phyloP scores from a whole-genome alignment of 2,888 invertebrate species.

The Melanostoma mellinum region DNA sequence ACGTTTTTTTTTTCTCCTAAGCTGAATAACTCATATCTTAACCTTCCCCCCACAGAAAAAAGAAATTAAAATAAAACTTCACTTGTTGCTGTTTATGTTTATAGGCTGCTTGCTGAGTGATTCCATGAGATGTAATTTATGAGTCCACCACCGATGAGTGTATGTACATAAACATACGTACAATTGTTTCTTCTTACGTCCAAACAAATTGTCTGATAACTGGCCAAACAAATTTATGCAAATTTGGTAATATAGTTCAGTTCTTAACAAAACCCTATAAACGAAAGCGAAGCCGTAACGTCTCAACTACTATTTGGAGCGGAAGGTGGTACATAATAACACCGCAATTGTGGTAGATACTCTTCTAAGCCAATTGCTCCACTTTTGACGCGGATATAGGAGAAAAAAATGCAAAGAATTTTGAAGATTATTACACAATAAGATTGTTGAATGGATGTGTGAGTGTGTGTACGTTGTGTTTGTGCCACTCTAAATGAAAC shows the following conservation, averaged over 20 bases:
- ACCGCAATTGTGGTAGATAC: conserved; percentile 10
- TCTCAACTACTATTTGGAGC: conserved; percentile 60
- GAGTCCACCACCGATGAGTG: conserved; percentile 5
- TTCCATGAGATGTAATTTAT: conserved; percentile 5
- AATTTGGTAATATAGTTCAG: conserved; percentile 7
- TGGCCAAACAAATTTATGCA: conserved; percentile 27
- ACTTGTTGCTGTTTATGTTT: background rate
- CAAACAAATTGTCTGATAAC: conserved; percentile 58
- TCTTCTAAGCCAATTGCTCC: conserved; percentile 25
- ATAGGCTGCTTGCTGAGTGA: background rate
- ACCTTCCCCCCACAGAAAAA: too few relatives aligned
- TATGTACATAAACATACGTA: background rate
- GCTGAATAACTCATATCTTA: too few relatives aligned
- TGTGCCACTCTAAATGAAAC: conserved; percentile 39
- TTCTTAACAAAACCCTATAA: conserved; percentile 22
- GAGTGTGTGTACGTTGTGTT: conserved; percentile 21
- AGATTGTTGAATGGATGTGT: background rate
- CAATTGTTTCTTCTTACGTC: conserved; percentile 24
- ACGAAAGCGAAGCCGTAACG: conserved; percentile 26
- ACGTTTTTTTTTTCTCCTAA: too few relatives aligned
- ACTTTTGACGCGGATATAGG: conserved; percentile 54
- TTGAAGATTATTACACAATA: conserved; percentile 42
- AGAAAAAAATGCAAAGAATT: conserved; percentile 56
- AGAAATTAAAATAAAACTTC: too few relatives aligned
- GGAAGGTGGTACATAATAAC: conserved; percentile 41